Evolutionary conservation across 2,113 vertebrate genomes (phyloP), one percentile per base, ranked within the genome.

Genomic region (Cochlearius cochlearius): DNA sequence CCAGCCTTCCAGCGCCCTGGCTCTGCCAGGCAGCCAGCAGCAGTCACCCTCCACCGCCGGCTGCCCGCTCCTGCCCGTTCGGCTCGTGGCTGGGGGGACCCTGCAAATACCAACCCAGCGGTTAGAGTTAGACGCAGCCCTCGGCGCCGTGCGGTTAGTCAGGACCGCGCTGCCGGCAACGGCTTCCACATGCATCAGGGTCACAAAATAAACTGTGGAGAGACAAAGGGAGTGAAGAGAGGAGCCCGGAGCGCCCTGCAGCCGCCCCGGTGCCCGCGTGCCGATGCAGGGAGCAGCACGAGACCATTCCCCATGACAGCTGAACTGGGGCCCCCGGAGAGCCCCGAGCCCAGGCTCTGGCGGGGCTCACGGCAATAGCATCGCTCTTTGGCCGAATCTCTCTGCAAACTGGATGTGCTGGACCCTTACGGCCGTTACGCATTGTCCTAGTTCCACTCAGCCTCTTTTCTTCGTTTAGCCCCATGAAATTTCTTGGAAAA

Each of bases 141-240:
- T 29, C 7, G 18, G 85, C 2, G 2, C 84, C 23, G 30, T 90
- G 86, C 23, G 4, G 95, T 96, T 95, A 95, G 90, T 94, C 49
- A 12, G 79, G 95, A 27, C 73, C 86, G 63, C 77, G 20, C 81
- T 92, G 78, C 71, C 20, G 11, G 88, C 85, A 80, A 5, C 0
- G 1, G 72, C 86, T 91, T 90, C 92, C 45, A 6, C 97, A 95
- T 96, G 96, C 95, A 97, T 23, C 92, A 45, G 27, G 27, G 92
- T 68, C 91, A 92, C 88, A 36, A 81, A 83, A 49, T 4, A 26
- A 82, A 89, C 94, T 88, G 94, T 27, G 84, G 83, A 82, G 86
- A 95, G 52, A 95, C 88, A 95, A 53, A 91, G 66, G 22, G n/a
- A 36, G 72, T 55, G 94, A 91, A 59, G 72, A 94, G 52, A 92